phyloP scores from a whole-genome alignment of 2,113 vertebrate species.

The Engystomops pustulosus region DNA sequence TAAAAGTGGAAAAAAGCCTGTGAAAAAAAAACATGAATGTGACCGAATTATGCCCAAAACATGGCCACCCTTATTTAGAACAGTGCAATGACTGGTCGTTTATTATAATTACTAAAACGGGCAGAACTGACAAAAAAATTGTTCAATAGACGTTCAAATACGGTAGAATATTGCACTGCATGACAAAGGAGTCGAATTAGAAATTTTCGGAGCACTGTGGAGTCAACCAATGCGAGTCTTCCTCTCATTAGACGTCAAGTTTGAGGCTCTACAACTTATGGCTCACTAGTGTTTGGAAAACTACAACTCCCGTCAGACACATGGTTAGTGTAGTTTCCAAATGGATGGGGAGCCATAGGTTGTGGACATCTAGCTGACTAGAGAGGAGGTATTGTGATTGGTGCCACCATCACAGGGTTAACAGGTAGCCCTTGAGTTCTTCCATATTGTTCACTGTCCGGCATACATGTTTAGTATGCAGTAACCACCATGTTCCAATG shows the following conservation, averaged over 20 bases:
- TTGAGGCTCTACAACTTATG: background rate
- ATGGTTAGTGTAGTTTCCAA: background rate
- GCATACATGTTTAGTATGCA: background rate
- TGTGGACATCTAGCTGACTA: background rate
- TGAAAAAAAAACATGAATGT: background rate
- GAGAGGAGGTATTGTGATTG: background rate
- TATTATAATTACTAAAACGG: constrained; percentile 55
- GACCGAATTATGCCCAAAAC: background rate
- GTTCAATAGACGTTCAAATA: constrained; percentile 47
- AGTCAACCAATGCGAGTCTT: background rate
- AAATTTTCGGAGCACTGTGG: background rate
- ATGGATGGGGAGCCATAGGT: background rate
- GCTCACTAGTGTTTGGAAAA: background rate
- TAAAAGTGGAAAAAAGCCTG: background rate
- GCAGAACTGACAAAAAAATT: background rate
- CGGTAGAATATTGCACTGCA: constrained; percentile 25
- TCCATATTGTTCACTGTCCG: constrained; percentile 67
- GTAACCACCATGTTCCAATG: background rate
- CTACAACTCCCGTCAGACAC: background rate
- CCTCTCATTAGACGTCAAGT: background rate
- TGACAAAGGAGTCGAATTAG: background rate
- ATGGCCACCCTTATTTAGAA: background rate
- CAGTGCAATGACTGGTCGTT: constrained; percentile 67
- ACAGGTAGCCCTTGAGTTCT: constrained; percentile 67
- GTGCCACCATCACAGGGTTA: background rate